phyloP scores from a whole-genome alignment of 2,113 vertebrate species.

The Heliornis fulica region DNA sequence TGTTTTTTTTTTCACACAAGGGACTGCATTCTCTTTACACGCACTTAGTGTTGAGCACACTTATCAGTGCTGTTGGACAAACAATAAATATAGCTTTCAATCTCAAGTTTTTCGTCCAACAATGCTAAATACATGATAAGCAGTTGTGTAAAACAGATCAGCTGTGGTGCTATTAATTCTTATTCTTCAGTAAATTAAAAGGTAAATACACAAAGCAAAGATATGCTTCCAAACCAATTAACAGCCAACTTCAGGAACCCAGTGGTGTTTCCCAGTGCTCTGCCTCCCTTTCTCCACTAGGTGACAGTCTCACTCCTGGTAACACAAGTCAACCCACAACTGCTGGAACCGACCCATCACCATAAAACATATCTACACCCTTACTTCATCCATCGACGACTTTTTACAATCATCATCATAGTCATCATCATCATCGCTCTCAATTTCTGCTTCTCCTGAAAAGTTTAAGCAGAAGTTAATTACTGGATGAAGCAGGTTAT shows the following conservation, averaged over 20 bases:
- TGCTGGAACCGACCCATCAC: neutral
- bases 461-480: slow-evolving; percentile 39
- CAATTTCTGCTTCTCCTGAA: slow-evolving; percentile 91
- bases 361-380: neutral
- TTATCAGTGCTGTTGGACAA: neutral
- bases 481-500: neutral
- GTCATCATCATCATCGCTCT: slow-evolving; percentile 94
- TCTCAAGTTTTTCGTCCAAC: neutral
- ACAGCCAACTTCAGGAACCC: neutral
- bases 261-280: neutral
- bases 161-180: neutral
- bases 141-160: neutral
- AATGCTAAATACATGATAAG: neutral
- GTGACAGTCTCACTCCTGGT: slow-evolving; percentile 52
- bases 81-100: neutral
- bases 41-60: neutral
- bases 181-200: neutral
- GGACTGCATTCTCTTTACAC: neutral
- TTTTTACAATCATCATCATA: slow-evolving; percentile 97
- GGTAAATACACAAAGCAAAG: neutral
- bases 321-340: neutral
- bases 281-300: slow-evolving; percentile 51
- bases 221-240: neutral
- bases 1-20: neutral
- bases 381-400: slow-evolving; percentile 95